phyloP scores from a whole-genome alignment of 2,888 invertebrate species.

The Cremastinae sp. region DNA sequence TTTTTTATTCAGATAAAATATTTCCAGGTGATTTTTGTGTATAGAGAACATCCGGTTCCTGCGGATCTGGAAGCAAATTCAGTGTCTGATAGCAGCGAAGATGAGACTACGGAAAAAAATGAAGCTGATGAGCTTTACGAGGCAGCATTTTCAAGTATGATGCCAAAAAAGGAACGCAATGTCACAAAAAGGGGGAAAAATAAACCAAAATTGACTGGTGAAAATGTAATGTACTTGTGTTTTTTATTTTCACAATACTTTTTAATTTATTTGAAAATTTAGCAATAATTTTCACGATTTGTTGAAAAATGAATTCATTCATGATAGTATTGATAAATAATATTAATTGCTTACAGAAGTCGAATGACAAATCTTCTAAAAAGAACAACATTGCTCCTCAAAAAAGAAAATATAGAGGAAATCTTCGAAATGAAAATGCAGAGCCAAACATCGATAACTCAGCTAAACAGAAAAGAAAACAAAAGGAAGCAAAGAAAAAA shows the following conservation, averaged over 20 bases:
- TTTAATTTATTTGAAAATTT: too few relatives aligned
- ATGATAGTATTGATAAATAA: too few relatives aligned
- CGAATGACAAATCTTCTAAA: too few relatives aligned
- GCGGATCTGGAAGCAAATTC: slow-evolving; percentile 10
- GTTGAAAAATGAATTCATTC: too few relatives aligned
- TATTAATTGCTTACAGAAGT: too few relatives aligned
- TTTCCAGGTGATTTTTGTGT: neutral
- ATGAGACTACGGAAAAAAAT: neutral
- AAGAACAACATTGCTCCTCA: too few relatives aligned
- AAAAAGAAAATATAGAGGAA: neutral
- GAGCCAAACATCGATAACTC: slow-evolving; percentile 17
- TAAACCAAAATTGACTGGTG: too few relatives aligned
- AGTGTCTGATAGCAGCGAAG: slow-evolving; percentile 53
- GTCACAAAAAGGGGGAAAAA: neutral
- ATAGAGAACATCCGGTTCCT: slow-evolving; percentile 59
- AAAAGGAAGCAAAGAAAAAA: neutral
- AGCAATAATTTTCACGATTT: too few relatives aligned
- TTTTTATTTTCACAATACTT: too few relatives aligned
- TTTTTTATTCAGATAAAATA: neutral
- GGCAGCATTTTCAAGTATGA: too few relatives aligned
- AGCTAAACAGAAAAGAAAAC: neutral
- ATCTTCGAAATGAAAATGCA: slow-evolving; percentile 38
- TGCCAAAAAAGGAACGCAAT: neutral
- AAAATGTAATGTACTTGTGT: too few relatives aligned
- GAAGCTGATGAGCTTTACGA: too few relatives aligned